Percentiles rank a stretch among this genome's conserved stretches.
phyloP scores from a whole-genome alignment of 2,797 vertebrate species.

The Hydrolagus colliei region DNA sequence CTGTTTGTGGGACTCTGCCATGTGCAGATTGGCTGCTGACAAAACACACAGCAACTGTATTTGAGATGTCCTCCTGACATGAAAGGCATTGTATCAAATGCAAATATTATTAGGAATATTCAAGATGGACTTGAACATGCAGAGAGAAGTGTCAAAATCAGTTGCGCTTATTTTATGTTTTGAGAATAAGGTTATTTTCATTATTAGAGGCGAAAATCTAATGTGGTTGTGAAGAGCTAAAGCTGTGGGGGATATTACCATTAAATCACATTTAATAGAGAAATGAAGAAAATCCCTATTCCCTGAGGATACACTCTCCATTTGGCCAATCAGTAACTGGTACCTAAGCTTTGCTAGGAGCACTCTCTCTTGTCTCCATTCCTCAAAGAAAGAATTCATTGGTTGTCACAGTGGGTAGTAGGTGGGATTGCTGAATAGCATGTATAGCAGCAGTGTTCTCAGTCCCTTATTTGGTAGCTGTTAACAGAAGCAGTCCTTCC shows the following conservation, averaged over 20 bases:
- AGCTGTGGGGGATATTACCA: constrained; percentile 45
- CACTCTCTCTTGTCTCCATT: constrained; percentile 33
- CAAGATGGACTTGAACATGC: neutral
- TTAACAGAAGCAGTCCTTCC: constrained; percentile 62
- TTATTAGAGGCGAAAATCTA: neutral
- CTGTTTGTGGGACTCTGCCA: too few species aligned
- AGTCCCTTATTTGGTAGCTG: constrained; percentile 77
- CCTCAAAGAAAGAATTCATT: constrained; percentile 52
- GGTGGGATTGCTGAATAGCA: constrained; percentile 54
- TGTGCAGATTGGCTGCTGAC: too few species aligned
- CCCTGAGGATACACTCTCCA: constrained; percentile 48
- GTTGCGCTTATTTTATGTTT: neutral
- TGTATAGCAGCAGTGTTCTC: constrained; percentile 62
- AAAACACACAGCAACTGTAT: too few species aligned
- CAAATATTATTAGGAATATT: too few species aligned
- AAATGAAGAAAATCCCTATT: constrained; percentile 39
- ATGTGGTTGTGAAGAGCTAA: constrained; percentile 33
- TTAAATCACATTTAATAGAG: constrained; percentile 47
- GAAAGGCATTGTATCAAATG: too few species aligned
- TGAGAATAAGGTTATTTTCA: neutral
- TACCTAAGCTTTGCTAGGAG: constrained; percentile 35
- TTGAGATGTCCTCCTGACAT: too few species aligned
- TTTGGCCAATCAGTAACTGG: constrained; percentile 60
- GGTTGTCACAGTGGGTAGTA: constrained; percentile 55
- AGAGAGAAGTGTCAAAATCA: neutral